phyloP scores from a whole-genome alignment of 2,888 invertebrate genomes.

The Netelia virgata region DNA sequence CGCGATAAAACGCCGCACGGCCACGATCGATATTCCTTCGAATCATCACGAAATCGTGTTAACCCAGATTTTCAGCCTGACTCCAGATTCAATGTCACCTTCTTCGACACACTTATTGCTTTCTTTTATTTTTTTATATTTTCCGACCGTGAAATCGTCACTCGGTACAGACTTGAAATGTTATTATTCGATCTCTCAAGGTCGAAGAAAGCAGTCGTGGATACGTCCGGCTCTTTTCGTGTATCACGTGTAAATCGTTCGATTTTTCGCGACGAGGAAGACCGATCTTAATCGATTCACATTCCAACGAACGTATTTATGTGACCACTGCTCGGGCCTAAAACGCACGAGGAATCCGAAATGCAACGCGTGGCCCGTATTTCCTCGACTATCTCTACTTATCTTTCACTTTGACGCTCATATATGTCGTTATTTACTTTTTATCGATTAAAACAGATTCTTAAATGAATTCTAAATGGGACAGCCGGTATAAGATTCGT shows the following conservation, averaged over 20 bases:
- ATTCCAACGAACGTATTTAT: slow-evolving; percentile 73
- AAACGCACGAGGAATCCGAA: slow-evolving; percentile 77
- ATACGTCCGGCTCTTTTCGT: slow-evolving; percentile 19
- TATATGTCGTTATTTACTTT: slow-evolving; percentile 27
- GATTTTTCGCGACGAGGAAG: slow-evolving; percentile 22
- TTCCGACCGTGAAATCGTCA: not conserved
- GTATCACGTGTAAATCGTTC: slow-evolving; percentile 39
- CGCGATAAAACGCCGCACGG: slow-evolving; percentile 26
- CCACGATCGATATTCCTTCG: slow-evolving; percentile 40
- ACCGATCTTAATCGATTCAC: slow-evolving; percentile 71
- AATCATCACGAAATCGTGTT: slow-evolving; percentile 31
- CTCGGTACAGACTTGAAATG: not conserved
- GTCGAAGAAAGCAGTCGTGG: slow-evolving; percentile 38
- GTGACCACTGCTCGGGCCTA: slow-evolving; percentile 66
- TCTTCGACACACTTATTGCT: not conserved
- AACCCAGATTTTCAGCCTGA: slow-evolving; percentile 45
- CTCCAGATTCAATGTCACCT: not conserved
- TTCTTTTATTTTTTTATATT: not conserved
- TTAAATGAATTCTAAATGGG: no score
- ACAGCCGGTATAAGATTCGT: no score
- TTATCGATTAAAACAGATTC: not conserved
- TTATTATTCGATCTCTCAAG: slow-evolving; percentile 34
- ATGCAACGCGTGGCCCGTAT: slow-evolving; percentile 71
- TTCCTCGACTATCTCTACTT: slow-evolving; percentile 43
- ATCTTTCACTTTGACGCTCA: slow-evolving; percentile 14